Evolutionary conservation across 23 tunicate species (phyloP).

Genomic region (Ascidia mentula): DNA sequence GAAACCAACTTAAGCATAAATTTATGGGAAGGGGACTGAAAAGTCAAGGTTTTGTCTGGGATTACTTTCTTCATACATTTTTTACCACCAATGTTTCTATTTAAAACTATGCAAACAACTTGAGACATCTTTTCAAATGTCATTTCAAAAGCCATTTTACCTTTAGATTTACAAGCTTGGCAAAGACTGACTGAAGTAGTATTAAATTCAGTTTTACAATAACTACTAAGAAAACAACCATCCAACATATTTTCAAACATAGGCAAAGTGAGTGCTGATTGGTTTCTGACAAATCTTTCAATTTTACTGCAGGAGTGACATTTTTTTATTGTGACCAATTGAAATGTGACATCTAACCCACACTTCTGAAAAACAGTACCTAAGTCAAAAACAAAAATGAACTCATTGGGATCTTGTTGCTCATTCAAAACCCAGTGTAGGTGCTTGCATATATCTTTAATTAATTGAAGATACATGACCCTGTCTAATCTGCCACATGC

Average conservation of each 20-base stretch:
- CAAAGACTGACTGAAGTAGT: neutral
- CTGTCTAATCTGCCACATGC: neutral
- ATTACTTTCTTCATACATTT: neutral
- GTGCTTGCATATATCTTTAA: neutral
- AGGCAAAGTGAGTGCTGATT: neutral
- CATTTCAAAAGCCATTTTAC: neutral
- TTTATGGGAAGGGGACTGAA: neutral
- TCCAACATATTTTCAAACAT: neutral
- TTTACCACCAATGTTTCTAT: neutral
- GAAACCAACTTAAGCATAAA: neutral
- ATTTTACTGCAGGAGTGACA: neutral
- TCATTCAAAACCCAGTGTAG: neutral
- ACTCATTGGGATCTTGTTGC: neutral
- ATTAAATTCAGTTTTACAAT: neutral
- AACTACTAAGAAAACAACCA: neutral
- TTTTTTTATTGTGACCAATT: neutral
- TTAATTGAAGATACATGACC: neutral
- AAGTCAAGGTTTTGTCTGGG: neutral
- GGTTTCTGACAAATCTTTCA: neutral
- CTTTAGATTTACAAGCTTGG: neutral
- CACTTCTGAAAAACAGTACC: neutral
- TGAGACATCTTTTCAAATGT: neutral
- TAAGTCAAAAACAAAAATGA: neutral
- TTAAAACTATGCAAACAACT: neutral
- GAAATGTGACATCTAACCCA: neutral